These are phyloP conservation scores for Solen grandis DNA, from an alignment of 1,140 invertebrate species.

Conservation along the genomic window DNA sequence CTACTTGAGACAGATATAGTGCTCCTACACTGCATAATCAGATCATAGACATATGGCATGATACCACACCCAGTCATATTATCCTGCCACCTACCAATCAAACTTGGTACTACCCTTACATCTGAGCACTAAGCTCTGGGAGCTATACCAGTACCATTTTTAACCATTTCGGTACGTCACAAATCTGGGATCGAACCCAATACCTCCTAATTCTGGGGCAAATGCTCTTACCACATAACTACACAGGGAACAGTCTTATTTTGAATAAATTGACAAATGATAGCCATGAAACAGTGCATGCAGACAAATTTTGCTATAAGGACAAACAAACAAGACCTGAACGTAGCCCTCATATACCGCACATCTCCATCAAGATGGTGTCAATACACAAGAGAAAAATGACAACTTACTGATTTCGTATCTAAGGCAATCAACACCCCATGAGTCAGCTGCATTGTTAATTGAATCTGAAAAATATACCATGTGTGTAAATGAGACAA, in stretches of 20 bases:
- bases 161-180: too few species aligned
- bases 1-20: neutral
- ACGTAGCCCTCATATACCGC: neutral
- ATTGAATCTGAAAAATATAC: conserved; percentile 92
- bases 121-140: too few species aligned
- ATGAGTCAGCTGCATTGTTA: conserved; percentile 98
- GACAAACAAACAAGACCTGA: neutral
- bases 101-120: too few species aligned
- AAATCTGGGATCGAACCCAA: too few species aligned
- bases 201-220: too few species aligned
- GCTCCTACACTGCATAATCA: neutral
- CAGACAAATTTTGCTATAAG: neutral
- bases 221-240: too few species aligned
- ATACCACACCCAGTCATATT: too few species aligned
- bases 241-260: neutral
- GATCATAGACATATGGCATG: too few species aligned
- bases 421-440: conserved; percentile 98
- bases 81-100: too few species aligned
- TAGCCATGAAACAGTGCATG: neutral
- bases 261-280: neutral
- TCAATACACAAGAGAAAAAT: neutral
- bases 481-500: too few species aligned
- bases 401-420: conserved; percentile 96
- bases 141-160: too few species aligned
- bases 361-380: neutral